Base-by-base conservation (phyloP, 1,140 invertebrate genomes). In the Doryteuthis pealeii region DNA sequence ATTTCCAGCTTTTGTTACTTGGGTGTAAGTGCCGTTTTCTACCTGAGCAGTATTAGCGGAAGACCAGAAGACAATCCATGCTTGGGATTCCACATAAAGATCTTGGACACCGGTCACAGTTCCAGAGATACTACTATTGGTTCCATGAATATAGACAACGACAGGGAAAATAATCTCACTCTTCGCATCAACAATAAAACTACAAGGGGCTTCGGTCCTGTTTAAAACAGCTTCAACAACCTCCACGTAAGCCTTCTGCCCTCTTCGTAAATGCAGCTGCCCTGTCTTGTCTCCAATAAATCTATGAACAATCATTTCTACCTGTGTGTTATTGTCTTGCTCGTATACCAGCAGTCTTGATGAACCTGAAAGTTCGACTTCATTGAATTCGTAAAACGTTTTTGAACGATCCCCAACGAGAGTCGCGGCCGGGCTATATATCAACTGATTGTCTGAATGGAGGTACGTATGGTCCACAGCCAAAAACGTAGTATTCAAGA, bases 261-360 rank as follows among this genome's bases (percentile, higher is more conserved):
- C 78, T 40, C 71, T n/a, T 71, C 79, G 70, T 0, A 82, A 74
- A 70, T 83, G 82, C 8, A 84, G 74, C 30, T 80, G 76, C 14
- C 83, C 83, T 31, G 83, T 83, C 69, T 84, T 84, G 76, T 84
- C 83, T 6, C 83, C 83, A 45, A 84, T 81, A 73, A 84, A 83
- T 22, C 70, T 77, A 35, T 82, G 81, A 32, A 77, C 78, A 43
- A 78, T 77, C 1, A 83, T 76, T 31, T 71, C 73, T 3, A 84
- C 83, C 33, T 73, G 45, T 45, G 43, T 71, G 22, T 28, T 65
- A 26, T 70, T 72, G 69, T 73, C 73, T 31, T 81, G 79, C 69
- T 84, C 81, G 68, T 81, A 84, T 45, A 84, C 78, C 72, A 82
- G 73, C 1, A 80, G 74, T 28, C 79, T 74, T 0, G 83, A 76